Evolutionary conservation across 2,888 invertebrate genomes (phyloP).

Genomic region (Tethea ocularis): DNA sequence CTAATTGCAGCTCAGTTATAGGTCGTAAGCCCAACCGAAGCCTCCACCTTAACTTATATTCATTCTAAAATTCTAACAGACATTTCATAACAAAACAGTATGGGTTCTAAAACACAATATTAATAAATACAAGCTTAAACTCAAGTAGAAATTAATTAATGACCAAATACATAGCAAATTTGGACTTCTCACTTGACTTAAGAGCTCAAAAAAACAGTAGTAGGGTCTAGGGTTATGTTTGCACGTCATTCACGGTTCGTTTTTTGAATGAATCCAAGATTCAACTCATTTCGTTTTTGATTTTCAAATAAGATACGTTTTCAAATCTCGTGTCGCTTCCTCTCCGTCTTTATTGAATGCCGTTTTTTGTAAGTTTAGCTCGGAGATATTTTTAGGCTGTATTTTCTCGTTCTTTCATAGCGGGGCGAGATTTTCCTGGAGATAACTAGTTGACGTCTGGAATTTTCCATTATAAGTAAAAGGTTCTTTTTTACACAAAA

Average conservation of each 20-base stretch:
- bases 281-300: constrained; percentile 55
- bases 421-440: not conserved
- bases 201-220: constrained; percentile 29
- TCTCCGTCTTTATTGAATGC: constrained; percentile 47
- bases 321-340: constrained; percentile 54
- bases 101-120: too few species aligned
- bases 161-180: not conserved
- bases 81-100: too few species aligned
- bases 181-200: not conserved
- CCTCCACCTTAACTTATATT: too few species aligned
- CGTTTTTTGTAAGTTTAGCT: constrained; percentile 34
- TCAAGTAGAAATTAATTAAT: not conserved
- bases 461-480: not conserved
- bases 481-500: not conserved
- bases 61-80: too few species aligned
- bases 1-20: too few species aligned
- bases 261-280: constrained; percentile 54
- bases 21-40: too few species aligned
- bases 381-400: constrained; percentile 22
- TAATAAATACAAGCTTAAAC: too few species aligned
- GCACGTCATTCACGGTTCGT: constrained; percentile 34
- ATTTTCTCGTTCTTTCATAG: constrained; percentile 15
- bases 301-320: constrained; percentile 70
- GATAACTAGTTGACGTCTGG: constrained; percentile 3
- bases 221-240: constrained; percentile 43